phyloP scores from a whole-genome alignment of 2,888 invertebrate species.

The Orchesella flavescens region DNA sequence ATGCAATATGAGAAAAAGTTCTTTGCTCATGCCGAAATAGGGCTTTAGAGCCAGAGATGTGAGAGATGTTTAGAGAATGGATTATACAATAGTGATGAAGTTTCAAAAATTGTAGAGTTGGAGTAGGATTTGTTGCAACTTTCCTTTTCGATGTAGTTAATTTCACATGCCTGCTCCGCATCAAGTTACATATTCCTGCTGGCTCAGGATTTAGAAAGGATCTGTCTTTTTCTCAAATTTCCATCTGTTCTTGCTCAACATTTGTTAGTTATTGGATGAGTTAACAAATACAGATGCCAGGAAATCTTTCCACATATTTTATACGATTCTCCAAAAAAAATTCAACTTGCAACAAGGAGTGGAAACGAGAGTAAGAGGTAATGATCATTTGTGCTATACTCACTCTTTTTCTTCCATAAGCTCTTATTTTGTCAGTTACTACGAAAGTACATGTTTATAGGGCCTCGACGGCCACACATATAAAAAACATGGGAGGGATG shows the following conservation, averaged over 20 bases:
- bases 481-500: no score
- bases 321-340: background rate
- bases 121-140: background rate
- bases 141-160: background rate
- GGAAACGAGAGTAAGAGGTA: background rate
- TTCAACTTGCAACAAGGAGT: slow-evolving; percentile 1
- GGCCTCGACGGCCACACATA: no score
- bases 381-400: background rate
- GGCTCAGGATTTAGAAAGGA: background rate
- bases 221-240: background rate
- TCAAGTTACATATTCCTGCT: background rate
- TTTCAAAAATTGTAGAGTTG: background rate
- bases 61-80: background rate
- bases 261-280: background rate
- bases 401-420: background rate
- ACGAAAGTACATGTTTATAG: background rate
- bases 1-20: slow-evolving; percentile 15
- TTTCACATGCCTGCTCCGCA: background rate
- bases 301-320: slow-evolving; percentile 9
- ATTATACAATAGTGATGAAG: background rate
- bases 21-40: background rate
- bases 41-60: background rate
- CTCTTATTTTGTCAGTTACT: background rate
- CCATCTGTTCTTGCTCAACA: background rate
- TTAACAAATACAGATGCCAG: slow-evolving; percentile 22